Evolutionary conservation across 2,888 invertebrate genomes (phyloP).

Genomic region (Galerucella calmariensis): DNA sequence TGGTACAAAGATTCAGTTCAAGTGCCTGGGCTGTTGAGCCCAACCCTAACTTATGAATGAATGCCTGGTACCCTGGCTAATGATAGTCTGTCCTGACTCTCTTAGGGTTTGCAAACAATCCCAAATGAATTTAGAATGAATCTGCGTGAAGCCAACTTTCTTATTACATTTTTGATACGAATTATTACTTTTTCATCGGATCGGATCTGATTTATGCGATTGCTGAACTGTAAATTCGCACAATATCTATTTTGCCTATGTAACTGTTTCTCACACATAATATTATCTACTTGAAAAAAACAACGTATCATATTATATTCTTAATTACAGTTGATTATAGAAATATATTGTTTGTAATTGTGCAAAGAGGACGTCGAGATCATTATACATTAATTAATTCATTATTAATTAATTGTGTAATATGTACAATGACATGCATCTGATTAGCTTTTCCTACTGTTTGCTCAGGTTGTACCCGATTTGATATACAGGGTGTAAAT

Average conservation of each 20-base stretch:
- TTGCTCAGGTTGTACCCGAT: too few relatives aligned
- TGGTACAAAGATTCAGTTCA: too few relatives aligned
- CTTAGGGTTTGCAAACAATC: too few relatives aligned
- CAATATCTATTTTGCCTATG: not conserved
- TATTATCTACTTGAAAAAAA: not conserved
- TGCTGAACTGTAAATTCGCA: not conserved
- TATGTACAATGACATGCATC: not conserved
- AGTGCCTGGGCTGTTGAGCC: too few relatives aligned
- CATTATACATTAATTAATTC: not conserved
- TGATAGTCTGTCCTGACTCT: too few relatives aligned
- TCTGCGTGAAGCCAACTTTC: not conserved
- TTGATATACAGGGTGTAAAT: too few relatives aligned
- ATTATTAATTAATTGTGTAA: conserved; percentile 1
- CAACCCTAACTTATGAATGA: too few relatives aligned
- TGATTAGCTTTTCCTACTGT: not conserved
- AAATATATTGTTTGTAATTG: not conserved
- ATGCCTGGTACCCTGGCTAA: too few relatives aligned
- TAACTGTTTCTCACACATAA: not conserved
- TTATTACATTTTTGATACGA: not conserved
- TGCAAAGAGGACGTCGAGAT: not conserved
- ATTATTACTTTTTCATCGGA: not conserved
- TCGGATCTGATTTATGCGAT: not conserved
- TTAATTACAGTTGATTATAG: conserved; percentile 1
- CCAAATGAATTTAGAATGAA: too few relatives aligned
- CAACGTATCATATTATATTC: not conserved